Conservation (phyloP, 2,888 invertebrate genomes). For the Heliconius aoede region DNA sequence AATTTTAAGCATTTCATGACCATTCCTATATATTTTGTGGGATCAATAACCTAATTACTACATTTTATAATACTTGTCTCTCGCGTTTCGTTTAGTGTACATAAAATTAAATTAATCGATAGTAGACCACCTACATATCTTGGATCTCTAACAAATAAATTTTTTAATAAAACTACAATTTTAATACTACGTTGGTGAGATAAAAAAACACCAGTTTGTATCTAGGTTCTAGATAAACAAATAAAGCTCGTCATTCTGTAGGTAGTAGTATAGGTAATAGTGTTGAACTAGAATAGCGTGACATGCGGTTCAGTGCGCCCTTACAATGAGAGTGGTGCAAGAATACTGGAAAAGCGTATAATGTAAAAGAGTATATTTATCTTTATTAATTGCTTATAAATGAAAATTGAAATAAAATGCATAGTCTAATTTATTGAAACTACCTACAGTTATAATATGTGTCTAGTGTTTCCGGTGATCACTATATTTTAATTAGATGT, state of each 20-base stretch:
- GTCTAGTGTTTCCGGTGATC: neutral
- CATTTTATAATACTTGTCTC: no score
- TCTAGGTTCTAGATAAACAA: neutral
- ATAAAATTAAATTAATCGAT: no score
- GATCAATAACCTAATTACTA: no score
- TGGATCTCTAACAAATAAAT: neutral
- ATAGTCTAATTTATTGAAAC: neutral
- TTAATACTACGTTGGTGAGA: neutral
- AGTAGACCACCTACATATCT: no score
- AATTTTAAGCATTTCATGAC: no score
- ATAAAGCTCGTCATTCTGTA: neutral
- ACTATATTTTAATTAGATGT: neutral
- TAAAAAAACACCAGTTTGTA: no score
- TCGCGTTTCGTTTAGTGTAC: no score
- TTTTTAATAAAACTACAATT: neutral
- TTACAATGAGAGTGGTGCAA: conserved; percentile 1
- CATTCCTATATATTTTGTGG: no score
- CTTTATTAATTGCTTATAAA: neutral
- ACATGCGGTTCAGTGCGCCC: conserved; percentile 4
- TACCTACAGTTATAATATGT: neutral
- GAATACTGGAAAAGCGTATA: neutral
- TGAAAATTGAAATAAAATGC: neutral
- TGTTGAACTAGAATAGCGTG: conserved; percentile 20
- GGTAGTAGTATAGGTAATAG: neutral
- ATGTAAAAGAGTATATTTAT: neutral